Conservation (phyloP, 2,888 invertebrate genomes). For the Drosophila falleni region DNA sequence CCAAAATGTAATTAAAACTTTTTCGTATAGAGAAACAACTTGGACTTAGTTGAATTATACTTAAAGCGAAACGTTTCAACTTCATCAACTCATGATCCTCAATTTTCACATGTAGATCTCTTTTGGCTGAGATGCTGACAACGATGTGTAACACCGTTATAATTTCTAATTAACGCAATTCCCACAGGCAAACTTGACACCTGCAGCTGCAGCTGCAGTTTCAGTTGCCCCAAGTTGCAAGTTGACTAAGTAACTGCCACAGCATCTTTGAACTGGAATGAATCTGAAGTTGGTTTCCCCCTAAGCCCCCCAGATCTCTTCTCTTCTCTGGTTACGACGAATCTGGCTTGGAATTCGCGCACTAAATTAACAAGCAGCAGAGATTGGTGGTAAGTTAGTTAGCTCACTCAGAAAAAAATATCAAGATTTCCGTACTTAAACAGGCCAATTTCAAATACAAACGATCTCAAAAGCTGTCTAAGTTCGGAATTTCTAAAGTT, state of each 20-base stretch:
- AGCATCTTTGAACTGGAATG: constrained; percentile 18
- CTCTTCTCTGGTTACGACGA: not conserved
- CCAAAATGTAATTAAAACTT: not conserved
- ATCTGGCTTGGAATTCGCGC: constrained; percentile 33
- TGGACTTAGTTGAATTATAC: not conserved
- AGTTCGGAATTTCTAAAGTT: too few species aligned
- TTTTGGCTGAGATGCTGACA: constrained; percentile 44
- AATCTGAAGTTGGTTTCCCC: not conserved
- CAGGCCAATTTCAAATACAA: too few species aligned
- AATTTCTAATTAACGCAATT: constrained; percentile 69
- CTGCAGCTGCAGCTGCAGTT: constrained; percentile 45
- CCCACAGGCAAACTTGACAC: constrained; percentile 63
- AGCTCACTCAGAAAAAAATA: too few species aligned
- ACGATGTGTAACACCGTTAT: constrained; percentile 58
- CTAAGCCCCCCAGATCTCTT: not conserved
- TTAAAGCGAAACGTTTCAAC: not conserved
- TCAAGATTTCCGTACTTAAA: too few species aligned
- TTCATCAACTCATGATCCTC: constrained; percentile 1
- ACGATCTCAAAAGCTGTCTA: too few species aligned
- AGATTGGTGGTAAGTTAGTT: constrained; percentile 21
- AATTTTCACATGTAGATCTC: constrained; percentile 25
- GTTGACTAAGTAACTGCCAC: constrained; percentile 5
- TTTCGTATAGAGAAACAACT: not conserved
- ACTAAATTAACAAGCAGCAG: constrained; percentile 23
- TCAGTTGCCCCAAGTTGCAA: constrained; percentile 21